phyloP scores from a whole-genome alignment of 2,797 vertebrate species.

The Aeoliscus strigatus region DNA sequence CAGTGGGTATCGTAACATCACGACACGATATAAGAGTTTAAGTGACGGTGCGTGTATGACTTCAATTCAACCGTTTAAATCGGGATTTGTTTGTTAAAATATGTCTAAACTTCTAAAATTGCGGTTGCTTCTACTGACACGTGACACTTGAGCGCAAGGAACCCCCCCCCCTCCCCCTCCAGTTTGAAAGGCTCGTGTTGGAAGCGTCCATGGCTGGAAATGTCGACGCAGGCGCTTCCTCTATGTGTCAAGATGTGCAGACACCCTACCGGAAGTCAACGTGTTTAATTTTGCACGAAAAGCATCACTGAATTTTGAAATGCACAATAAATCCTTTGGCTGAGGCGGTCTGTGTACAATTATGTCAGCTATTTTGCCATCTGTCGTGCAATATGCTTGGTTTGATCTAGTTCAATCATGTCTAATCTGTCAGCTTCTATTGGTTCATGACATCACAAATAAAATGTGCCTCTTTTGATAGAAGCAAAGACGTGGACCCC shows the following conservation, averaged over 20 bases:
- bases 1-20: slow-evolving; percentile 38
- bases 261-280: too few relatives aligned
- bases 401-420: too few relatives aligned
- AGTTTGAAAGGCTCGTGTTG: slow-evolving; percentile 48
- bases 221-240: slow-evolving; percentile 64
- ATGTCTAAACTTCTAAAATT: too few relatives aligned
- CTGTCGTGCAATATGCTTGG: neutral
- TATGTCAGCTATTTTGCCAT: slow-evolving; percentile 20
- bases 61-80: slow-evolving; percentile 48
- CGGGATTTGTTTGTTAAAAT: slow-evolving; percentile 30
- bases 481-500: too few relatives aligned
- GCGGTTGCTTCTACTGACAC: too few relatives aligned
- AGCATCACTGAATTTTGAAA: too few relatives aligned
- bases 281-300: too few relatives aligned
- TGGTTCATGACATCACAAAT: too few relatives aligned
- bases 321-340: too few relatives aligned
- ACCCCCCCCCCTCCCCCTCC: slow-evolving; percentile 57
- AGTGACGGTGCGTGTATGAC: too few relatives aligned
- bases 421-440: too few relatives aligned
- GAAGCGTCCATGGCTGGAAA: slow-evolving; percentile 55
- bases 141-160: slow-evolving; percentile 52
- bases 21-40: slow-evolving; percentile 45
- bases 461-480: too few relatives aligned
- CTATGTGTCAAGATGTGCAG: slow-evolving; percentile 21
- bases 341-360: neutral